Evolutionary conservation across 2,797 vertebrate species (phyloP).

Genomic region (Cuculus canorus): DNA sequence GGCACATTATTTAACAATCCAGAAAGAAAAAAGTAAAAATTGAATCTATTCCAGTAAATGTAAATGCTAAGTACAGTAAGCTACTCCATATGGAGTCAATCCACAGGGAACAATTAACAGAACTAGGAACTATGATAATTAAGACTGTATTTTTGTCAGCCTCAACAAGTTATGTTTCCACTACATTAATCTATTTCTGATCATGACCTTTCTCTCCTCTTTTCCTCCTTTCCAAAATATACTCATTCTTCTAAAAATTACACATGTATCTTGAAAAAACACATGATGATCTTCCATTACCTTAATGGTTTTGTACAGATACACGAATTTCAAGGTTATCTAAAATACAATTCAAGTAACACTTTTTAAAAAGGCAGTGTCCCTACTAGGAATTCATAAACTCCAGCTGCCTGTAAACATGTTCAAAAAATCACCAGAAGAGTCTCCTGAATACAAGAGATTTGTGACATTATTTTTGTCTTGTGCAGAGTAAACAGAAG

Average conservation of each 20-base stretch:
- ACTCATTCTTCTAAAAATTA: neutral
- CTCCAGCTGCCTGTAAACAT: neutral
- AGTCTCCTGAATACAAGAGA: neutral
- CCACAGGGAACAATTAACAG: neutral
- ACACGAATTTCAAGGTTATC: neutral
- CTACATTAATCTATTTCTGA: neutral
- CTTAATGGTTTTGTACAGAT: neutral
- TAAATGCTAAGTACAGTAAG: neutral
- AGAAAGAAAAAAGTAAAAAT: neutral
- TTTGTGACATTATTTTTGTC: neutral
- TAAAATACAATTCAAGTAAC: neutral
- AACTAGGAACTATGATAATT: neutral
- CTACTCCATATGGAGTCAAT: neutral
- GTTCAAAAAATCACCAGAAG: neutral
- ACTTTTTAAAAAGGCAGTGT: neutral
- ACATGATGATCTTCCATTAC: neutral
- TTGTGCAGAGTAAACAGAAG: neutral
- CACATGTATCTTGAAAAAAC: neutral
- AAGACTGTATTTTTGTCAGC: neutral
- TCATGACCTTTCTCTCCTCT: neutral
- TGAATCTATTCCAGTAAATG: neutral
- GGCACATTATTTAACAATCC: neutral
- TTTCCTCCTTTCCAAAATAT: neutral
- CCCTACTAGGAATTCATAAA: neutral
- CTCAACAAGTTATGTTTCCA: neutral